These are phyloP conservation scores for Phyllotreta cruciferae DNA, from an alignment of 2,888 invertebrate species.

Conservation along the genomic window DNA sequence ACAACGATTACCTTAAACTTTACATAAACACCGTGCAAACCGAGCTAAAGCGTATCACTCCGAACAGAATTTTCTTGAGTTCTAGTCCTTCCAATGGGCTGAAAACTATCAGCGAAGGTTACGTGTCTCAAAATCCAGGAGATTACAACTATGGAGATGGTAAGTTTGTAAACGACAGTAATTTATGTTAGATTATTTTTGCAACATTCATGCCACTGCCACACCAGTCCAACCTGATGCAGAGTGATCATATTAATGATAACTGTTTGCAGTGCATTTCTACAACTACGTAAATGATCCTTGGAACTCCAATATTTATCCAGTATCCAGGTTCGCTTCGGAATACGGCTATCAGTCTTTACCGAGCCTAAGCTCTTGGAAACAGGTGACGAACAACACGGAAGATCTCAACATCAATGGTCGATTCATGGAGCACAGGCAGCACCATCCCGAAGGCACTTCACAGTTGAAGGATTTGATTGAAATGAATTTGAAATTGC, in stretches of 20 bases:
- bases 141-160: conserved; percentile 85
- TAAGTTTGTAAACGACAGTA: conserved; percentile 53
- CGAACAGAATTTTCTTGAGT: conserved; percentile 71
- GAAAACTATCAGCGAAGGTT: conserved; percentile 75
- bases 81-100: conserved; percentile 94
- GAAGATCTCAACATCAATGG: conserved; percentile 65
- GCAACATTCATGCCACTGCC: not conserved
- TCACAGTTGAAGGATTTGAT: conserved; percentile 69
- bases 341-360: conserved; percentile 96
- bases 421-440: conserved; percentile 76
- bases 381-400: conserved; percentile 64
- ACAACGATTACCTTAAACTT: conserved; percentile 80
- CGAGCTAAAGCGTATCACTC: conserved; percentile 69
- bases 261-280: conserved; percentile 72
- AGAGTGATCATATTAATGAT: conserved; percentile 1
- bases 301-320: conserved; percentile 81
- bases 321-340: conserved; percentile 86
- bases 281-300: conserved; percentile 85
- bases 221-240: not conserved
- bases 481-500: conserved; percentile 67
- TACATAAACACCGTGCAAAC: conserved; percentile 80
- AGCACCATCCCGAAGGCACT: conserved; percentile 85
- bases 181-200: too few species aligned
- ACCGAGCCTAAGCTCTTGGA: conserved; percentile 75
- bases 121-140: conserved; percentile 79